These are phyloP conservation scores for Atrina japonica DNA, from an alignment of 2,888 invertebrate species.

Conservation along the genomic window DNA sequence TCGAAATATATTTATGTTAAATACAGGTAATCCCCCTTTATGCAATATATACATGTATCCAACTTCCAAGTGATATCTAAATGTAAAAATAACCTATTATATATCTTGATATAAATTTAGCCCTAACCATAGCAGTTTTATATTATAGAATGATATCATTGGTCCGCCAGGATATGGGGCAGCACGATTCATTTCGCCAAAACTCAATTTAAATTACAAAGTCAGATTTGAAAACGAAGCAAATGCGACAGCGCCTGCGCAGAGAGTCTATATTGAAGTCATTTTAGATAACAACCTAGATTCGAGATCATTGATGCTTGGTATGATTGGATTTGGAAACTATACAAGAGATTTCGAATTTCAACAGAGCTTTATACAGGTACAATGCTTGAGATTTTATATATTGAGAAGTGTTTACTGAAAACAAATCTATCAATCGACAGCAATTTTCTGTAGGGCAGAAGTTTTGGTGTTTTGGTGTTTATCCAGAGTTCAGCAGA, in stretches of 20 bases:
- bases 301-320: constrained; percentile 28
- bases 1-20: no score
- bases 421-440: no score
- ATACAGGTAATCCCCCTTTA: no score
- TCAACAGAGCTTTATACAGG: constrained; percentile 17
- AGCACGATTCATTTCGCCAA: constrained; percentile 35
- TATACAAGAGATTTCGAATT: constrained; percentile 21
- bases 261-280: constrained; percentile 40
- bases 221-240: constrained; percentile 47
- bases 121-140: no score
- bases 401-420: not conserved
- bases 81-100: no score
- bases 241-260: constrained; percentile 49
- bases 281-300: constrained; percentile 32
- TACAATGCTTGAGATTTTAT: not conserved
- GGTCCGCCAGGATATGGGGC: constrained; percentile 45
- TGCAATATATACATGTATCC: no score
- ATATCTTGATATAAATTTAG: no score
- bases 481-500: no score
- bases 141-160: constrained; percentile 45
- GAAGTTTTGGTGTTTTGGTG: no score
- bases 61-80: no score
- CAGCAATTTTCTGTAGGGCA: no score
- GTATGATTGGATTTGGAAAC: constrained; percentile 41
- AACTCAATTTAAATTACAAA: constrained; percentile 23